Conservation (phyloP, 1,140 invertebrate genomes). For the Steinernema feltiae region DNA sequence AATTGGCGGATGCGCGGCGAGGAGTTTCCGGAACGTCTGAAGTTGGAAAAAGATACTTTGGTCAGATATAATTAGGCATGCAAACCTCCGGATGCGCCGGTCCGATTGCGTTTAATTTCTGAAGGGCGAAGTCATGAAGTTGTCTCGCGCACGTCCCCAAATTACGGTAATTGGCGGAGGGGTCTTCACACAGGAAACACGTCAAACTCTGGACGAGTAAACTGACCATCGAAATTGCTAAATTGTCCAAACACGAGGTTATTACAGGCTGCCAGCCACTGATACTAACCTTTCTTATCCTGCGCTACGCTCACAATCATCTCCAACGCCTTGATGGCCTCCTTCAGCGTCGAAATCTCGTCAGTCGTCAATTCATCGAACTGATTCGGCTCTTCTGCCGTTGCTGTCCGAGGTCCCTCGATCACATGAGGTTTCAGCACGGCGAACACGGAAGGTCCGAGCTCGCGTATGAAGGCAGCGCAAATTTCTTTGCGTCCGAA, state of each 20-base stretch:
- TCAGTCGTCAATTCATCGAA: constrained; percentile 32
- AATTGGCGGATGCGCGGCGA: constrained; percentile 10
- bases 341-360: constrained; percentile 46
- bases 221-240: constrained; percentile 38
- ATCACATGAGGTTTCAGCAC: constrained; percentile 44
- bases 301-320: constrained; percentile 70
- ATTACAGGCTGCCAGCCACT: constrained; percentile 8
- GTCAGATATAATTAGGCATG: neutral
- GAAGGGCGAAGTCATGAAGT: constrained; percentile 51
- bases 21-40: constrained; percentile 14
- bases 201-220: constrained; percentile 43
- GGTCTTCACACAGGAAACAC: constrained; percentile 41
- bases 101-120: constrained; percentile 42
- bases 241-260: constrained; percentile 37
- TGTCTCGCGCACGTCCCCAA: constrained; percentile 23
- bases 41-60: neutral
- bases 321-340: constrained; percentile 67
- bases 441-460: constrained; percentile 42
- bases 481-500: constrained; percentile 67
- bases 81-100: constrained; percentile 38
- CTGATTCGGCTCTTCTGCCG: constrained; percentile 40
- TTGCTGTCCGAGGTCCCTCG: neutral
- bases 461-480: constrained; percentile 38
- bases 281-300: constrained; percentile 70
- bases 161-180: constrained; percentile 31